Conservation (phyloP, 2,113 vertebrate species). For the Thomomys bottae region DNA sequence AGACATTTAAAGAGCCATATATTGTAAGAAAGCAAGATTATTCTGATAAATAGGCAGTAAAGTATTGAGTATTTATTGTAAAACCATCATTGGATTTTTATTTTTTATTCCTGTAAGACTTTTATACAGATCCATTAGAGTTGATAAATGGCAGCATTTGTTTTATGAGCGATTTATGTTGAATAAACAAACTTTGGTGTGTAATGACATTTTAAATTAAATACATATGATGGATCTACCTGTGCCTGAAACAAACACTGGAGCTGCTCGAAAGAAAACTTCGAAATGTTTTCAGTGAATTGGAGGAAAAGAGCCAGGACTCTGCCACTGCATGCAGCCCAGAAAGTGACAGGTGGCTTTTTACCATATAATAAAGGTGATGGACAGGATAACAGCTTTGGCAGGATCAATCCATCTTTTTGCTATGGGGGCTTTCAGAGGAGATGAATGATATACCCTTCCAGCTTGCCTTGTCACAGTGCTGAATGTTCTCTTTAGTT, state of each 20-base stretch:
- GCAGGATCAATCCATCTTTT: conserved; percentile 73
- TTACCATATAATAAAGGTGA: conserved; percentile 66
- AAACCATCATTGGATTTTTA: conserved; percentile 81
- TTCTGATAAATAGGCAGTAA: conserved; percentile 80
- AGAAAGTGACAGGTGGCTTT: conserved; percentile 64
- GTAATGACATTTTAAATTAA: conserved; percentile 84
- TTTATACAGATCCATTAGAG: conserved; percentile 81
- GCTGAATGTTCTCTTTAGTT: conserved; percentile 30
- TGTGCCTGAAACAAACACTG: conserved; percentile 82
- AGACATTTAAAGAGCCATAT: conserved; percentile 75
- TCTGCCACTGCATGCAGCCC: conserved; percentile 50
- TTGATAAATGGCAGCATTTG: conserved; percentile 83
- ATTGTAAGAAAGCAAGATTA: conserved; percentile 77
- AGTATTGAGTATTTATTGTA: conserved; percentile 83
- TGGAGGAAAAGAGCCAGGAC: conserved; percentile 34
- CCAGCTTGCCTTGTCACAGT: conserved; percentile 50
- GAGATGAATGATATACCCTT: conserved; percentile 69
- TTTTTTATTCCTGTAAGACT: conserved; percentile 81
- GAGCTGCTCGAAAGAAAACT: conserved; percentile 61
- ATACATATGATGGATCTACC: conserved; percentile 77
- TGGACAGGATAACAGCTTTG: conserved; percentile 66
- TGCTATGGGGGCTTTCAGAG: conserved; percentile 63
- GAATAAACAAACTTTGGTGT: conserved; percentile 79
- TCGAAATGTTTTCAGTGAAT: conserved; percentile 24
- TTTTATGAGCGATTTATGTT: conserved; percentile 79